These are phyloP conservation scores for Aurelia sp. DNA, from an alignment of 30 jellyfish, hydroid and myxozoan species.

Conservation along the genomic window DNA sequence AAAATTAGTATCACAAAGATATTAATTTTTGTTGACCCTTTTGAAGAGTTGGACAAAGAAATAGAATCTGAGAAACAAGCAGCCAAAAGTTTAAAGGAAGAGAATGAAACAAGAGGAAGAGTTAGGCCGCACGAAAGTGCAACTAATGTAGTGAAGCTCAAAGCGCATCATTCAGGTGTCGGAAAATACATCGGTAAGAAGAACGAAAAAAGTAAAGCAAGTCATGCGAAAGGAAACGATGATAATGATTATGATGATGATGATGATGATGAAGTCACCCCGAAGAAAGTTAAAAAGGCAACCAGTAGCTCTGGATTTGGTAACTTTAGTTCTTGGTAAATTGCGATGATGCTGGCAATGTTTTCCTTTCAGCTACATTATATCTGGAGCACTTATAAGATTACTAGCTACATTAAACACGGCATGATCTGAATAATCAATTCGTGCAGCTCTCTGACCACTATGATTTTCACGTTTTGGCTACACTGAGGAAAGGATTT, in stretches of 20 bases:
- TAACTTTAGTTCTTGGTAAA: constrained; percentile 72
- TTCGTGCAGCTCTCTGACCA: no score
- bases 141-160: constrained; percentile 20
- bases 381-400: no score
- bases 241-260: no score
- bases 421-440: no score
- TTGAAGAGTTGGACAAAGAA: constrained; percentile 91
- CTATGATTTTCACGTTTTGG: no score
- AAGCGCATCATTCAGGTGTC: constrained; percentile 78
- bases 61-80: constrained; percentile 20
- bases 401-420: no score
- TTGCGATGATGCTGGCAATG: neutral
- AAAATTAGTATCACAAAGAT: constrained; percentile 63
- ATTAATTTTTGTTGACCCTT: constrained; percentile 90
- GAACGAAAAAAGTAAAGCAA: constrained; percentile 1
- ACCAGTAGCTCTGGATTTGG: constrained; percentile 51
- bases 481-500: no score
- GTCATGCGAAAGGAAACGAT: no score
- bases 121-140: no score
- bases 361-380: neutral
- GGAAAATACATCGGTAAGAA: constrained; percentile 79
- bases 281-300: constrained; percentile 32
- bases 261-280: neutral
- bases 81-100: constrained; percentile 15
- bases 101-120: constrained; percentile 27